Base-by-base conservation (phyloP, 2,888 invertebrate species). In the Leptothorax acervorum region DNA sequence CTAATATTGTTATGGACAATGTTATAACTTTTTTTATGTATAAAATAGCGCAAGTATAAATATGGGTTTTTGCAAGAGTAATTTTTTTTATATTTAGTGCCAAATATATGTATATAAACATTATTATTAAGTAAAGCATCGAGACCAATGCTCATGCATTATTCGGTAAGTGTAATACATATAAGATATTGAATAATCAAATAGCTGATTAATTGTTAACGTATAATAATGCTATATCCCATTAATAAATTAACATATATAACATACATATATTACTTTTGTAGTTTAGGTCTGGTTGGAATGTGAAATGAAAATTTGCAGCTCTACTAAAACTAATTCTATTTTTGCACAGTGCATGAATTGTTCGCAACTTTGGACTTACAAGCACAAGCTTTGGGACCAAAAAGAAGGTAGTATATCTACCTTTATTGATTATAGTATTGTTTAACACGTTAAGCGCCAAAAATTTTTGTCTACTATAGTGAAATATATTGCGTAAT, bases 311-410 rank as follows among this genome's bases (percentile, higher is more conserved):
- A 87, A 85, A 76, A 87, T 87, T 86, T 85, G 48, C 65, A 84
- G 70, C 76, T 85, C 65, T 31, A 88, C 79, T 83, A 88, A 82
- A 89, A 82, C 51, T 35, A 35, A 55, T 83, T 68, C 88, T 86
- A 85, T 92, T 91, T 92, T 90, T 91, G 88, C 87, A 91, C 92
- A 93, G 93, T 92, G 92, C 91, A 93, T 91, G 92, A 91, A 89
- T 91, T 94, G 89, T 87, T 92, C 86, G 86, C 93, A 87, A 91
- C 91, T 91, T 89, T 92, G 92, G 90, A 92, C 89, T 91, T 93
- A 86, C 84, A 75, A 63, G 82, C 79, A 82, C 83, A 87, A 87
- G 87, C 84, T 91, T 90, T 79, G 76, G 92, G 85, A 90, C 87
- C 86, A 84, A 89, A 91, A 85, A 89, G 88, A 91, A 92, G 91